Base-by-base conservation (phyloP, 2,888 invertebrate genomes). In the Apodemia mormo region DNA sequence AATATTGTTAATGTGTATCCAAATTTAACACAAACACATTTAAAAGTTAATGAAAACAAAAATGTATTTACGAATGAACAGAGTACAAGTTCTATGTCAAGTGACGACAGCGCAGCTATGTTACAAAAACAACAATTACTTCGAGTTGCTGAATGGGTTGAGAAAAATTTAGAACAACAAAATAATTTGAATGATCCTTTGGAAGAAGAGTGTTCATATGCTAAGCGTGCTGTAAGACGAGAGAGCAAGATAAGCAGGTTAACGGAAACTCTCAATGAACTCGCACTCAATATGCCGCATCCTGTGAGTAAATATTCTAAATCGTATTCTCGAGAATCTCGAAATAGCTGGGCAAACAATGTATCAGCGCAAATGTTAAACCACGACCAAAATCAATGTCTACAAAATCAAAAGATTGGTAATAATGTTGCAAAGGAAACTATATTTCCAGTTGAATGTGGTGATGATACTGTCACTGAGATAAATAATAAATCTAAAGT, bases 101-200 rank as follows among this genome's bases (percentile, higher is more conserved):
- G 94, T 73, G 94, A 94, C 68, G 94, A 94, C 69, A 94, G 94
- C 74, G 93, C 94, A 52, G 94, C 94, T 2, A 78, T 95, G 75
- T 77, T 95, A 70, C 94, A 95, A 69, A 94, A 95, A 37, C 95
- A 95, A 73, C 96, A 96, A 73, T 80, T 96, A 74, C 94, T 95
- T 30, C 91, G 96, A 76, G 96, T 97, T 12, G 96, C 96, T 0
- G 96, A 97, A 78, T 96, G 96, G 96, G 96, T 97, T 30, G 95
- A 96, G 82, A 95, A 94, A 76, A 96, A 95, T 78, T 83, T 94
- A 80, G 94, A 93, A 71, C 93, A 91, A 72, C 93, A 92, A 72
- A 93, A 91, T 68, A 93, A 84, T 76, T 87, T 87, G 68, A 90
- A 89, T 54, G 92, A 92, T 76, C 91, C 89, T 2, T 74, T 90